Conservation (phyloP, 2,113 vertebrate species). For the Sphyrna mokarran region DNA sequence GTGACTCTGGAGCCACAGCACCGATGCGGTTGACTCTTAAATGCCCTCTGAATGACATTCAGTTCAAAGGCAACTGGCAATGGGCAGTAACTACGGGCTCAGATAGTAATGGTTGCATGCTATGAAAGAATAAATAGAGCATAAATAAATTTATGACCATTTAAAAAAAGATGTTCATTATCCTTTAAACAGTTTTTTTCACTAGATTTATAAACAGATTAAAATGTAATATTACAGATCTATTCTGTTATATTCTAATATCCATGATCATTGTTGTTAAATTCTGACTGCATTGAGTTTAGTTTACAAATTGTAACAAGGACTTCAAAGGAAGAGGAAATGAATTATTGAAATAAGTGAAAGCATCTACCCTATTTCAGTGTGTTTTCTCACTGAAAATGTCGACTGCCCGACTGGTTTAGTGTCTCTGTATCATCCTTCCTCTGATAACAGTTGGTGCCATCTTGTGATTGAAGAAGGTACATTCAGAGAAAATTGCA, state of each 20-base stretch:
- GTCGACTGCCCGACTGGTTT: neutral
- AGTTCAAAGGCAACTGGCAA: too few species aligned
- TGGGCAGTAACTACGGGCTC: too few species aligned
- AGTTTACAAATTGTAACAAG: neutral
- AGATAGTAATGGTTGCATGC: too few species aligned
- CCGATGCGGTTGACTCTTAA: too few species aligned
- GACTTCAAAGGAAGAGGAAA: conserved; percentile 9
- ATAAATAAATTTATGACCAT: neutral
- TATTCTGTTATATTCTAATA: neutral
- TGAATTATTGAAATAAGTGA: neutral
- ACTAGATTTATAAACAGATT: neutral
- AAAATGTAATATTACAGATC: neutral
- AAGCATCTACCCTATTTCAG: neutral
- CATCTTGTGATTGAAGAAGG: conserved; percentile 23
- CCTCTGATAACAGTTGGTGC: neutral
- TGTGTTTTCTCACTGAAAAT: neutral
- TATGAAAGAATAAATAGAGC: too few species aligned
- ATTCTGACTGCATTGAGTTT: neutral
- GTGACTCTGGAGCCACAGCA: too few species aligned
- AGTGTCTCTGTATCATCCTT: neutral
- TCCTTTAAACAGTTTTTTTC: neutral
- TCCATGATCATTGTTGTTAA: neutral
- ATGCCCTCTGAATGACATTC: too few species aligned
- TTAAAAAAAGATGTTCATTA: neutral
- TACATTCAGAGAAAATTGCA: neutral